phyloP scores from a whole-genome alignment of 2,888 invertebrate genomes.

The Tinea trinotella region DNA sequence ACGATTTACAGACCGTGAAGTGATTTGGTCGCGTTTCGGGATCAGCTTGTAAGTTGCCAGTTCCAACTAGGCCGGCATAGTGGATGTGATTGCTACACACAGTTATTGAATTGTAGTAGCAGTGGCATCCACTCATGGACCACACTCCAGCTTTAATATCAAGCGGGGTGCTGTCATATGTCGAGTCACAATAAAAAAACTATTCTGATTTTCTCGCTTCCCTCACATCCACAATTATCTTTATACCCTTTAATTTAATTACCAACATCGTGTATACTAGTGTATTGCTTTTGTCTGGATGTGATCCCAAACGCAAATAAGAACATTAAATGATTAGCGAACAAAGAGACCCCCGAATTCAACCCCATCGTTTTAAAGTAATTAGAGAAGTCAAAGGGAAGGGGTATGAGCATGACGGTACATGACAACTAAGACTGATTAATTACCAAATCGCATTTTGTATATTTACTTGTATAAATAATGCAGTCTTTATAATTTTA shows the following conservation, averaged over 20 bases:
- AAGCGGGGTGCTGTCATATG: no score
- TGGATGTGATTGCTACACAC: no score
- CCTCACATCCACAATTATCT: no score
- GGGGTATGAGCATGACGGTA: constrained; percentile 25
- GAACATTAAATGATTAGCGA: constrained; percentile 48
- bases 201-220: no score
- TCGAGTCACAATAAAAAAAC: no score
- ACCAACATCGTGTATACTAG: background rate
- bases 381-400: constrained; percentile 22
- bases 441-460: constrained; percentile 26
- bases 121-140: no score
- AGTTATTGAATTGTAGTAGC: no score
- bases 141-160: no score
- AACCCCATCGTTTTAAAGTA: constrained; percentile 21
- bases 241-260: background rate
- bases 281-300: constrained; percentile 33
- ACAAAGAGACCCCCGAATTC: constrained; percentile 37
- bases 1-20: no score
- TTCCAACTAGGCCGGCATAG: no score
- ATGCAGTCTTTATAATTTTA: background rate
- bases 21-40: no score
- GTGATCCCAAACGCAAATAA: constrained; percentile 43
- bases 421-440: constrained; percentile 33
- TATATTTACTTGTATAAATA: background rate
- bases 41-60: no score